A percentile compares a stretch with the other conserved stretches of the same genome.
These are phyloP conservation scores for Crocallis elinguaria DNA, from an alignment of 2,888 invertebrate species.

Conservation along the genomic window DNA sequence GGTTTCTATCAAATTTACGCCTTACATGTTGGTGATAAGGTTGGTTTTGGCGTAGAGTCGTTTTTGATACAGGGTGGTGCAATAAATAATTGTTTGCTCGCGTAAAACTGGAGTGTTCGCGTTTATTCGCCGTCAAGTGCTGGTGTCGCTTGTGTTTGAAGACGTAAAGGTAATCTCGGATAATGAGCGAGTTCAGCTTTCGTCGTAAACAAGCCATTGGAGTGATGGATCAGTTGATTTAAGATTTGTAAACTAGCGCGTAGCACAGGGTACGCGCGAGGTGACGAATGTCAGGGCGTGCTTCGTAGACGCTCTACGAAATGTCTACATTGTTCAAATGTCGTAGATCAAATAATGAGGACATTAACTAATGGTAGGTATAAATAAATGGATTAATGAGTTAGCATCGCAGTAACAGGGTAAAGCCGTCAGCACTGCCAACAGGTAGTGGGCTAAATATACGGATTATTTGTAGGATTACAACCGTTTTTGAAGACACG, in stretches of 20 bases:
- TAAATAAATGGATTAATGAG: too few relatives aligned
- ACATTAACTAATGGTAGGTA: too few relatives aligned
- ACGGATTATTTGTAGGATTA: too few relatives aligned
- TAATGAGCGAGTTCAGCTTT: slow-evolving; percentile 57
- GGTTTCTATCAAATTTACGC: slow-evolving; percentile 44
- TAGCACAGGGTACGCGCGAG: not conserved
- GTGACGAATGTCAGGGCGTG: not conserved
- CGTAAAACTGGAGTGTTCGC: slow-evolving; percentile 79
- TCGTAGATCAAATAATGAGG: too few relatives aligned
- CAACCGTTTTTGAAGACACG: too few relatives aligned
- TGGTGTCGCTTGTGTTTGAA: slow-evolving; percentile 66
- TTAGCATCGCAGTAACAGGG: too few relatives aligned
- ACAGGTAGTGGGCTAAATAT: too few relatives aligned
- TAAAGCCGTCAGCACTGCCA: too few relatives aligned
- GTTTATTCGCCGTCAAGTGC: slow-evolving; percentile 61
- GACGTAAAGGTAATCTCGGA: slow-evolving; percentile 71
- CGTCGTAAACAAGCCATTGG: slow-evolving; percentile 51
- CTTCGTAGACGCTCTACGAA: slow-evolving; percentile 9
- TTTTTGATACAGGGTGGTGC: slow-evolving; percentile 62
- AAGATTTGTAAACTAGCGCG: slow-evolving; percentile 19
- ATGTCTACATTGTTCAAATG: too few relatives aligned
- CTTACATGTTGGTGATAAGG: slow-evolving; percentile 47
- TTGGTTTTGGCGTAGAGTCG: slow-evolving; percentile 46
- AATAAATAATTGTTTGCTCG: slow-evolving; percentile 83
- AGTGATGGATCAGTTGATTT: slow-evolving; percentile 34